A percentile compares a stretch with the other conserved stretches of the same genome.
These are phyloP conservation scores for Eulemur rufifrons DNA, from an alignment of 2,113 vertebrate species.

Conservation along the genomic window DNA sequence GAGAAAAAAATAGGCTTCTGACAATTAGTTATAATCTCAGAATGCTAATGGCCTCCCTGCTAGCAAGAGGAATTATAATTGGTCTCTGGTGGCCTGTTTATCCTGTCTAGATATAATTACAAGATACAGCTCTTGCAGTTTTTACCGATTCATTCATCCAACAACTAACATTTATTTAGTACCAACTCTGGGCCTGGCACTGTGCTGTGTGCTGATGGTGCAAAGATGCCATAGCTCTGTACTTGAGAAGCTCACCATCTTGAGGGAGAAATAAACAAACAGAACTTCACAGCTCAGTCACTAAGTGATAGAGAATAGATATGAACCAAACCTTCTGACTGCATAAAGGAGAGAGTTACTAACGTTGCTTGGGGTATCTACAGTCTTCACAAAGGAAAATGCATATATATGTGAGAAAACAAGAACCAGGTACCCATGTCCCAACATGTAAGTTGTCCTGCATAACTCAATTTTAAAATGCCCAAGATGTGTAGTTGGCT, in stretches of 20 bases:
- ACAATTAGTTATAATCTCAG: slow-evolving; percentile 67
- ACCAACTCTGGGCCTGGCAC: slow-evolving; percentile 39
- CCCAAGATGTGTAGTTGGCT: accelerated
- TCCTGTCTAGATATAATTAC: slow-evolving; percentile 60
- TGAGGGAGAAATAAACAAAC: neutral
- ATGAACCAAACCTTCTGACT: neutral
- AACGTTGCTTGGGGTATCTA: accelerated
- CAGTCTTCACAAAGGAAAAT: neutral
- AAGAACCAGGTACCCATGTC: too few species aligned
- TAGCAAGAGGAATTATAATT: slow-evolving; percentile 58
- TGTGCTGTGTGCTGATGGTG: neutral
- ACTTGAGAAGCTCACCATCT: neutral
- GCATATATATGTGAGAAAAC: accelerated
- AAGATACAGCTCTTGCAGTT: slow-evolving; percentile 31
- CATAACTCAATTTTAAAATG: neutral
- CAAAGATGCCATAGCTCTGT: neutral
- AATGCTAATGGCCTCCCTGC: slow-evolving; percentile 68
- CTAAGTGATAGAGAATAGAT: neutral
- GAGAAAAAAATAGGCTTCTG: slow-evolving; percentile 67
- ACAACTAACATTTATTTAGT: slow-evolving; percentile 40
- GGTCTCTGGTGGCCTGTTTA: slow-evolving; percentile 62
- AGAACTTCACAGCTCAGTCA: neutral
- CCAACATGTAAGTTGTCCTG: too few species aligned
- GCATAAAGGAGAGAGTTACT: too few species aligned
- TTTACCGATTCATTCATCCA: slow-evolving; percentile 28